These are phyloP conservation scores for Hylaeus volcanicus DNA, from an alignment of 1,140 invertebrate genomes.

Conservation along the genomic window DNA sequence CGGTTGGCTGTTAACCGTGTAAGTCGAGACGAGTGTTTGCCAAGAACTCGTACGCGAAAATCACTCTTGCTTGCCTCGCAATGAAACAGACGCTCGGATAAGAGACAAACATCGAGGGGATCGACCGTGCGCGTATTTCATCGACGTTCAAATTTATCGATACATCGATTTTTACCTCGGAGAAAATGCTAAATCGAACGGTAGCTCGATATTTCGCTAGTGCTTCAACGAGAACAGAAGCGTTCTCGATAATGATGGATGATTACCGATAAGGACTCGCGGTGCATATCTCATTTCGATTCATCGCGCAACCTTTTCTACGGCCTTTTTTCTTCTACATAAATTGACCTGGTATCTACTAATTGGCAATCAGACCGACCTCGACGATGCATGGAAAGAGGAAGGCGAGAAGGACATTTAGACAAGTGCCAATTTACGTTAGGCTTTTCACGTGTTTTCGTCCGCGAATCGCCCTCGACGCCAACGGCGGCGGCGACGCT, in stretches of 20 bases:
- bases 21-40: neutral
- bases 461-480: neutral
- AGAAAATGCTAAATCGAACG: constrained; percentile 4
- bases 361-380: constrained; percentile 57
- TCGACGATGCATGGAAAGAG: constrained; percentile 23
- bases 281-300: constrained; percentile 24
- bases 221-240: constrained; percentile 14
- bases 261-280: constrained; percentile 36
- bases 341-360: constrained; percentile 51
- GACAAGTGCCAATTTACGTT: constrained; percentile 24
- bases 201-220: neutral
- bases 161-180: constrained; percentile 10
- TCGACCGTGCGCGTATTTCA: neutral
- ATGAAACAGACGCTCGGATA: neutral
- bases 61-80: neutral
- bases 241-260: constrained; percentile 39
- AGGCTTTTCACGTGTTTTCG: constrained; percentile 37
- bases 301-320: constrained; percentile 26
- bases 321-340: constrained; percentile 17
- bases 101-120: neutral
- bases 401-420: constrained; percentile 40
- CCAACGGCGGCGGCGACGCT: no score
- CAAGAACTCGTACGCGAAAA: neutral
- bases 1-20: neutral
- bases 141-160: neutral